These are phyloP conservation scores for Metaphire vulgaris DNA, from an alignment of 1,140 invertebrate genomes.

Conservation along the genomic window DNA sequence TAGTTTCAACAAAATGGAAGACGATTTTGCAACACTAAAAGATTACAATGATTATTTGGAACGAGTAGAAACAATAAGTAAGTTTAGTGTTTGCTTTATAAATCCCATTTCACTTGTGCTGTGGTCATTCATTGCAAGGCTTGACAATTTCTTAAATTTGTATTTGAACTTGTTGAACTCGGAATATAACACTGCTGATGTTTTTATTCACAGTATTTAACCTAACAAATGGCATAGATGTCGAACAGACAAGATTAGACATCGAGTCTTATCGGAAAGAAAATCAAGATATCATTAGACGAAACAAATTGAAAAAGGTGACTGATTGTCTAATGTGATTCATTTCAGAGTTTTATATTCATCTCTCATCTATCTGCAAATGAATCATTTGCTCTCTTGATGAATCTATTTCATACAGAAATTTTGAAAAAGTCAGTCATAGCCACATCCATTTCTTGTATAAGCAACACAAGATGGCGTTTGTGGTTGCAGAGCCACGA, in stretches of 20 bases:
- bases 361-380: no score
- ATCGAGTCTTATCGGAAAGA: slow-evolving; percentile 92
- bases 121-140: no score
- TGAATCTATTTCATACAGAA: no score
- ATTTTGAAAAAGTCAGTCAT: no score
- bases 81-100: no score
- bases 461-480: no score
- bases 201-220: slow-evolving; percentile 77
- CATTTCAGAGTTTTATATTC: not conserved
- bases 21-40: slow-evolving; percentile 43
- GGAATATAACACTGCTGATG: no score
- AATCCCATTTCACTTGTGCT: no score
- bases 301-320: slow-evolving; percentile 59
- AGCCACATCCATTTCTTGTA: no score
- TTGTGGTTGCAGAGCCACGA: not conserved
- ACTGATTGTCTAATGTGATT: slow-evolving; percentile 18
- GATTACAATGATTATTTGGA: slow-evolving; percentile 52
- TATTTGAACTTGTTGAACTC: no score
- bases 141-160: no score
- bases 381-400: no score
- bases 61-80: slow-evolving; percentile 50
- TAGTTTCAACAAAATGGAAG: slow-evolving; percentile 48
- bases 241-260: slow-evolving; percentile 77
- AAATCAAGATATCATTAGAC: slow-evolving; percentile 81
- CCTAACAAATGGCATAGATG: slow-evolving; percentile 80